Conservation (phyloP, 2,113 vertebrate species). For the Entelurus aequoreus region DNA sequence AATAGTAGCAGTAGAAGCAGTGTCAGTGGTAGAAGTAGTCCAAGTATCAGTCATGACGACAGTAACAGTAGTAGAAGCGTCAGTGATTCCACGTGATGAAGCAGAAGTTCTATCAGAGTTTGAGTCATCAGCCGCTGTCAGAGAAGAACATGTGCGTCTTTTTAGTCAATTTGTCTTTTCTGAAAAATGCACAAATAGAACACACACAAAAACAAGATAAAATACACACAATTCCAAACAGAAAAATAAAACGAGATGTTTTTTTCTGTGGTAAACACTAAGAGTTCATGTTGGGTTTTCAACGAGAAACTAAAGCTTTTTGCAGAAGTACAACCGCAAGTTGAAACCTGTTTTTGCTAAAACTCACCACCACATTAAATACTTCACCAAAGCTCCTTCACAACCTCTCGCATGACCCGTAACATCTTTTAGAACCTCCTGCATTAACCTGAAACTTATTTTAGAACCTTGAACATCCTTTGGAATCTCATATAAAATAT, state of each 20-base stretch:
- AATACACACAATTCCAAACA: not conserved
- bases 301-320: no score
- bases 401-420: no score
- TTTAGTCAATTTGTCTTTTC: constrained; percentile 37
- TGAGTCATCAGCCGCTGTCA: constrained; percentile 50
- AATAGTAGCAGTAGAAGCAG: not conserved
- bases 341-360: no score
- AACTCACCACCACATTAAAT: not conserved
- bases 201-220: not conserved
- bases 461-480: not conserved
- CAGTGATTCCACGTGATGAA: constrained; percentile 49
- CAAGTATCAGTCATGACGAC: not conserved
- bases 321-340: no score
- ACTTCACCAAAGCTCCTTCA: not conserved
- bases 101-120: constrained; percentile 41
- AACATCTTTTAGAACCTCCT: not conserved
- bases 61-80: not conserved
- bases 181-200: constrained; percentile 9
- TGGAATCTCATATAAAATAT: not conserved
- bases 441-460: not conserved
- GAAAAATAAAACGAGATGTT: not conserved
- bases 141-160: constrained; percentile 54
- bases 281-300: no score
- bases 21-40: not conserved
- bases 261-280: no score